Evolutionary conservation across 2,888 invertebrate species (phyloP), one percentile per base, ranked within the genome.

Genomic region (Cataglyphis albicans): DNA sequence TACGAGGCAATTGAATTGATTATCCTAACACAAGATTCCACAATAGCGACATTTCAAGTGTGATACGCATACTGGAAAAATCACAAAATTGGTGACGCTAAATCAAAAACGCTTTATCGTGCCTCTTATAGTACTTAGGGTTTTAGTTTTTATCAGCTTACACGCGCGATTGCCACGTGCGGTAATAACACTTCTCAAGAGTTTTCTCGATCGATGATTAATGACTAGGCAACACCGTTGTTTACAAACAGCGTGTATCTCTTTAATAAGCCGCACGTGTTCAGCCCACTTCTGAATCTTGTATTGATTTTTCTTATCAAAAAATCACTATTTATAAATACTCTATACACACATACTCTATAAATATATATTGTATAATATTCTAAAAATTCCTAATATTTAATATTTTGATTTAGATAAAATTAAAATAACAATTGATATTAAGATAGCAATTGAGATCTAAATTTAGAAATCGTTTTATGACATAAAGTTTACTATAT

Each of bases 201-300:
- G 73, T 82, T 88, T 83, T 84, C 85, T 80, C 76, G 81, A 82
- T 89, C 81, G 44, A 38, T 25, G 57, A 38, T 38, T 18, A 10
- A 38, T 75, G 86, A 88, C 84, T 84, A 86, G 86, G 82, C 82
- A 72, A 84, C 83, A 64, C 73, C 59, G 80, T 84, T 86, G 84
- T 85, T 85, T 84, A 76, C 63, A 82, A 55, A 74, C 48, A 25
- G 25, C 48, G 76, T 78, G 59, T 76, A 3, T 55, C 29, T 35
- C 32, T 29, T 2, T 29, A 29, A 29, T 29, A 59, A 59, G 18
- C 7, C 72, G 52, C 29, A 21, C 5, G n/a, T 9, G n/a, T 32
- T 15, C n/a, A 44, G 2, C 21, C 25, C 15, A 44, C 15, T 21
- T 63, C n/a, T 29, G n/a, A 44, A 48, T 35, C 18, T 29, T 15